phyloP scores from a whole-genome alignment of 2,113 vertebrate genomes.

The Limnothrissa miodon region DNA sequence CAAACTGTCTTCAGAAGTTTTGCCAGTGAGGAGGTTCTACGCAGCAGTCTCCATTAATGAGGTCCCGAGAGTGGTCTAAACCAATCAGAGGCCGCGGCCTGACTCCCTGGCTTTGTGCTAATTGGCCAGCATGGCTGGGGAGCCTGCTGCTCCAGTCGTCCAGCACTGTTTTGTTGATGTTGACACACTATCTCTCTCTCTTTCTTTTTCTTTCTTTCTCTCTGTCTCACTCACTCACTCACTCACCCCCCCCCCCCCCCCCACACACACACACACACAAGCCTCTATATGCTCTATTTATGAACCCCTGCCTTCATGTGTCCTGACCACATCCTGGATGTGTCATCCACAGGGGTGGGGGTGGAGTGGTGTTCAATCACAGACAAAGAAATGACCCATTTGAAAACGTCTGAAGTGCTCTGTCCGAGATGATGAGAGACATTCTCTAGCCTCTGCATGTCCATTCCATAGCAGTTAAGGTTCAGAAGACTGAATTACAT shows the following conservation, averaged over 20 bases:
- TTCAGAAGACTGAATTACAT: not conserved
- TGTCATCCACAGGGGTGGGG: not conserved
- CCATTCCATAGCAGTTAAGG: not conserved
- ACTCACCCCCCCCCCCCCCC: not conserved
- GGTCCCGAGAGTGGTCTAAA: slow-evolving; percentile 43
- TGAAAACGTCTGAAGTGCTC: not conserved
- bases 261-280: not conserved
- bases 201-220: too few species aligned
- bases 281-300: not conserved
- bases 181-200: too few species aligned
- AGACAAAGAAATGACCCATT: too few species aligned
- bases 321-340: not conserved
- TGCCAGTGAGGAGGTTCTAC: slow-evolving; percentile 40
- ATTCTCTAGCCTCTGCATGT: not conserved
- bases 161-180: slow-evolving; percentile 2
- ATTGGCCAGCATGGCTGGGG: slow-evolving; percentile 29
- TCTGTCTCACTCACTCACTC: not conserved
- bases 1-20: slow-evolving; percentile 43
- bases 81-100: slow-evolving; percentile 27
- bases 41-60: slow-evolving; percentile 45
- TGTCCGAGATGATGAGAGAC: not conserved
- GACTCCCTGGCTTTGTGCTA: slow-evolving; percentile 31
- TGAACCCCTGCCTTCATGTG: not conserved
- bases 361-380: too few species aligned
- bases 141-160: slow-evolving; percentile 23